Evolutionary conservation across 2,888 invertebrate genomes (phyloP).

Genomic region (Apotomis capreana): DNA sequence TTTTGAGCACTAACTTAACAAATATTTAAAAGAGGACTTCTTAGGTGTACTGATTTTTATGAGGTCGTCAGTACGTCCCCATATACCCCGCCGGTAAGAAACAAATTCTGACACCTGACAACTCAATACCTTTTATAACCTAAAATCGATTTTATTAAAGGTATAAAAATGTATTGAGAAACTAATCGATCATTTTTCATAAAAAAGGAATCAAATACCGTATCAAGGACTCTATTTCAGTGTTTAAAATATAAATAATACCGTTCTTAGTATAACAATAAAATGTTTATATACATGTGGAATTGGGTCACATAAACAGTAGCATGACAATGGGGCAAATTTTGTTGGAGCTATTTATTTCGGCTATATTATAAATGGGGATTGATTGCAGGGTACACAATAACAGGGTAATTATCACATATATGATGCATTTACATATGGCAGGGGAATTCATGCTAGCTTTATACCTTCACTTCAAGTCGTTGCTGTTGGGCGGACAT

Average conservation of each 20-base stretch:
- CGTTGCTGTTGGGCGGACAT: slow-evolving; percentile 65
- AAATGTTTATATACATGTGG: slow-evolving; percentile 14
- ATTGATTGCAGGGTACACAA: slow-evolving; percentile 11
- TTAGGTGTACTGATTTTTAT: no score
- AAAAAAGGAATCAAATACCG: no score
- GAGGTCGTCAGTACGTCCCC: no score
- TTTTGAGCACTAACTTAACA: no score
- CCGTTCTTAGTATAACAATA: no score
- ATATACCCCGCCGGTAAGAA: no score
- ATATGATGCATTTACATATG: slow-evolving; percentile 4
- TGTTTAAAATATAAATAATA: no score
- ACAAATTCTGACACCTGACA: no score
- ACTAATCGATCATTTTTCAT: not conserved
- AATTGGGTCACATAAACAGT: not conserved
- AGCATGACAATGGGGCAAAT: slow-evolving; percentile 2
- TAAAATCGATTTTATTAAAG: no score
- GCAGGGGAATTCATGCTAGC: slow-evolving; percentile 39
- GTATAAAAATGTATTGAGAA: not conserved
- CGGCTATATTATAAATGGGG: slow-evolving; percentile 6
- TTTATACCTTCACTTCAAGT: slow-evolving; percentile 74
- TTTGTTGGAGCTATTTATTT: not conserved
- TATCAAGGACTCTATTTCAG: no score
- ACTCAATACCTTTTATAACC: no score
- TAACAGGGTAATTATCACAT: slow-evolving; percentile 9
- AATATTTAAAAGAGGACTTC: no score